Conservation (phyloP, 2,888 invertebrate genomes). For the Diplazon laetatorius region DNA sequence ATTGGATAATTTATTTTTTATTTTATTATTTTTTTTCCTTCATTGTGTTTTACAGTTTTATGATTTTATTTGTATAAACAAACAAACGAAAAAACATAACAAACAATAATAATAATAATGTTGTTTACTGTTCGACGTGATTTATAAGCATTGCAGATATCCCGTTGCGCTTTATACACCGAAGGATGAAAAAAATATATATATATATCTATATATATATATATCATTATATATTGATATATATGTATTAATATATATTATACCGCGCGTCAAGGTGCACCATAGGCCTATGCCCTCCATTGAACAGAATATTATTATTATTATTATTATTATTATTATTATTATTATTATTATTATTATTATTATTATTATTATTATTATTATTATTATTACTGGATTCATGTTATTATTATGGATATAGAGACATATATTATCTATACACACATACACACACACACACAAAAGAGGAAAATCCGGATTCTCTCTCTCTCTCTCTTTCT, state of each 20-base stretch:
- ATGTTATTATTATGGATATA: no score
- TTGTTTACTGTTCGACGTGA: slow-evolving; percentile 65
- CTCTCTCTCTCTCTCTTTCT: slow-evolving; percentile 55
- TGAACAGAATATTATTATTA: slow-evolving; percentile 45
- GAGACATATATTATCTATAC: slow-evolving; percentile 43
- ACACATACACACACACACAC: no score
- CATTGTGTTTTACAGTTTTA: slow-evolving; percentile 82
- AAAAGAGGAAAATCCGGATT: slow-evolving; percentile 44
- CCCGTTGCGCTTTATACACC: slow-evolving; percentile 44
- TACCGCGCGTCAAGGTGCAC: slow-evolving; percentile 51
- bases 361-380: slow-evolving; percentile 57
- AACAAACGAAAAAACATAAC: slow-evolving; percentile 54
- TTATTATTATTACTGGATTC: slow-evolving; percentile 46
- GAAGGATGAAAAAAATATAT: no score
- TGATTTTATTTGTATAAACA: slow-evolving; percentile 78
- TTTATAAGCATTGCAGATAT: slow-evolving; percentile 53
- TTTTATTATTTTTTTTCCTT: no score
- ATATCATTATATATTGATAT: slow-evolving; percentile 63
- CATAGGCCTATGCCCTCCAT: slow-evolving; percentile 48
- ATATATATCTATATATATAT: no score
- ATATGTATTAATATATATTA: slow-evolving; percentile 27
- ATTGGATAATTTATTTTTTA: slow-evolving; percentile 82
- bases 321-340: slow-evolving; percentile 41
- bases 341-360: slow-evolving; percentile 32
- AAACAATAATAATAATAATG: slow-evolving; percentile 55